These are phyloP conservation scores for Brachyistius frenatus DNA, from an alignment of 2,113 vertebrate genomes.

Conservation along the genomic window DNA sequence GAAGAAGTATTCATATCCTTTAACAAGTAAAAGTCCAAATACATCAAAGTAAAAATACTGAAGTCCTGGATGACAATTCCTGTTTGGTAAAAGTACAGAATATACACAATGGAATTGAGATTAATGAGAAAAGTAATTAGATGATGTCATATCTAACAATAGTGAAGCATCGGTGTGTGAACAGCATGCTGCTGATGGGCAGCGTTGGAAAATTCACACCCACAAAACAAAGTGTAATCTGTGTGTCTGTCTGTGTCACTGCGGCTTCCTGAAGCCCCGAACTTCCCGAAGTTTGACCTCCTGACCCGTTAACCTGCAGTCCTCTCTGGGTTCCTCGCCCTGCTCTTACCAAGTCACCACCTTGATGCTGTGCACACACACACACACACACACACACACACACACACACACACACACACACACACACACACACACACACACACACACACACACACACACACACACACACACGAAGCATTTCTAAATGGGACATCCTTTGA, in stretches of 20 bases:
- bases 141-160: too few species aligned
- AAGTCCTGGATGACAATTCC: too few species aligned
- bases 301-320: constrained; percentile 37
- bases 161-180: too few species aligned
- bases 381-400: too few species aligned
- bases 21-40: too few species aligned
- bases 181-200: not conserved
- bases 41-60: too few species aligned
- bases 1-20: too few species aligned
- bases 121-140: too few species aligned
- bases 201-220: constrained; percentile 5
- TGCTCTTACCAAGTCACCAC: constrained; percentile 21
- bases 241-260: not conserved
- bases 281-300: constrained; percentile 57
- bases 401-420: constrained; percentile 21
- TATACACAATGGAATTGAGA: too few species aligned
- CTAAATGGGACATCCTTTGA: constrained; percentile 74
- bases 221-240: constrained; percentile 9
- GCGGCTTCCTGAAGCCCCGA: constrained; percentile 14
- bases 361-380: not conserved
- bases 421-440: too few species aligned
- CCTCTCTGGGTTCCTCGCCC: constrained; percentile 26
- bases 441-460: too few species aligned
- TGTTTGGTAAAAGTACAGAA: too few species aligned
- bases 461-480: constrained; percentile 51